Base-by-base conservation (phyloP, 2,797 vertebrate species). In the Muscicapa striata region DNA sequence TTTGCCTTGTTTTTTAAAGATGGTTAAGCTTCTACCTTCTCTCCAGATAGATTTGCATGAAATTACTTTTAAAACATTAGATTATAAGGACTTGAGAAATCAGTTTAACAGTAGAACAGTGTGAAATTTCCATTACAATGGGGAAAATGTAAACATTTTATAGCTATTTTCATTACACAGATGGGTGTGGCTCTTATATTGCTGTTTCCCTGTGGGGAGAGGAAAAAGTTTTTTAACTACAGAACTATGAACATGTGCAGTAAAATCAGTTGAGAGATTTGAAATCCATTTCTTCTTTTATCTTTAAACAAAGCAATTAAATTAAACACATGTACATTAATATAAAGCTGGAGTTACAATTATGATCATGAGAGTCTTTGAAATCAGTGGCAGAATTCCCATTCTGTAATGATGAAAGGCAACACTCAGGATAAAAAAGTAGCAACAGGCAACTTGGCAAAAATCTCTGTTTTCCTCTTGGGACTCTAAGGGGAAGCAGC, bases 291-390 rank as follows among this genome's bases (percentile, higher is more conserved):
- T 94, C 87, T 76, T 81, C 81, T 94, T 96, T 95, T 95, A 94
- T 96, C 95, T 95, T 92, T 91, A 92, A 92, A 95, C 49, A 93
- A 87, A 94, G 73, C 89, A 94, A 96, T 96, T 96, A 96, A 88
- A 95, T 95, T 87, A 94, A 96, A 95, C 87, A 92, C 48, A 58
- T 96, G 93, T 96, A 94, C 84, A 68, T 92, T 95, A 93, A 94
- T 93, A 85, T 89, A 63, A 94, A 81, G 73, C 81, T 95, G 51
- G 93, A 95, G 77, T 93, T 95, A 82, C 67, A 95, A 83, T 93
- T 96, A 95, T 59, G 68, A 93, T 95, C 86, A 48, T 20, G 54
- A 77, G 52, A 92, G 86, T 27, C 92, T 96, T 97, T 94, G 92
- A 97, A 90, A 96, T 84, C 55, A 83, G 79, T 97, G 94, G 94